Conservation (phyloP, 2,888 invertebrate genomes). For the Athrips mouffetella region DNA sequence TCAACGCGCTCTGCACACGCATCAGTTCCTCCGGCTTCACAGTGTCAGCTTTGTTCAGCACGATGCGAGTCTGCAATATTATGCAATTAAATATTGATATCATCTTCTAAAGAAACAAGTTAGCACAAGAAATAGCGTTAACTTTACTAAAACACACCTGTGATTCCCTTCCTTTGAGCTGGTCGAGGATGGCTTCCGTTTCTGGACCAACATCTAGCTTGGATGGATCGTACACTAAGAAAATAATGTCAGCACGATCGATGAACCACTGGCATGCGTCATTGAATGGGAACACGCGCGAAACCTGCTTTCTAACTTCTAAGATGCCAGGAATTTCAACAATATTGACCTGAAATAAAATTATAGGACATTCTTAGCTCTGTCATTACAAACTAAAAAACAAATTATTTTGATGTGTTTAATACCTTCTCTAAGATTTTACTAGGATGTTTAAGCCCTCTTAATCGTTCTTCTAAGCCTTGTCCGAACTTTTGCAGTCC, state of each 20-base stretch:
- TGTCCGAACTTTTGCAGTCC: slow-evolving; percentile 97
- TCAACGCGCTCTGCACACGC: slow-evolving; percentile 94
- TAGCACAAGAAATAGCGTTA: neutral
- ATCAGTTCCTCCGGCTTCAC: slow-evolving; percentile 95
- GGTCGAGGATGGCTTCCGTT: slow-evolving; percentile 95
- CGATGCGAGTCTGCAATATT: slow-evolving; percentile 94
- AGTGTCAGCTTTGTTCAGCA: slow-evolving; percentile 96
- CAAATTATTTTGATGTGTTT: too few species aligned
- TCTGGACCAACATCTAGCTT: slow-evolving; percentile 97
- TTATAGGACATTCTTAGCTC: too few species aligned
- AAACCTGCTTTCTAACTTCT: slow-evolving; percentile 95
- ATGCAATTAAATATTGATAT: too few species aligned
- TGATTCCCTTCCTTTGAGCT: slow-evolving; percentile 94
- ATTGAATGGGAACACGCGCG: slow-evolving; percentile 95
- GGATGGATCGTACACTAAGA: slow-evolving; percentile 96
- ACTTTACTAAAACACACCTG: slow-evolving; percentile 77
- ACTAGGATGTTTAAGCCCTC: slow-evolving; percentile 88
- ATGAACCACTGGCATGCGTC: slow-evolving; percentile 99
- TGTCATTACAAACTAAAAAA: too few species aligned
- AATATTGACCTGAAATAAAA: slow-evolving; percentile 89
- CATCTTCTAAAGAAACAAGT: too few species aligned
- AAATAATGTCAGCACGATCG: slow-evolving; percentile 96
- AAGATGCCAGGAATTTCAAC: slow-evolving; percentile 97
- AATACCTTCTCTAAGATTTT: slow-evolving; percentile 91
- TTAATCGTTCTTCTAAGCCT: slow-evolving; percentile 91